These are phyloP conservation scores for Odontesthes bonariensis DNA, from an alignment of 2,113 vertebrate genomes.

Conservation along the genomic window DNA sequence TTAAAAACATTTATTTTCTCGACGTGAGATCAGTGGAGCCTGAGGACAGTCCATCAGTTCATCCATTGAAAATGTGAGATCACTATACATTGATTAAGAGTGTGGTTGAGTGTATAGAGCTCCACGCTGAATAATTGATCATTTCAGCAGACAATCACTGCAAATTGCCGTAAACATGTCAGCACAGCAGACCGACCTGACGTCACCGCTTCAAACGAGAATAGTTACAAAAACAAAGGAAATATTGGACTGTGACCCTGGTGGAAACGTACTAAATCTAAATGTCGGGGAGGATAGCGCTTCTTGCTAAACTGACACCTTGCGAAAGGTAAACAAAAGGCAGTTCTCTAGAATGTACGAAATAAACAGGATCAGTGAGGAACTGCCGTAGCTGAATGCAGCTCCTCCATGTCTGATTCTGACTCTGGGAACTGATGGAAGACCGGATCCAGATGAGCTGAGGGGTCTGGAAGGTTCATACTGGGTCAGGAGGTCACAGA, in stretches of 20 bases:
- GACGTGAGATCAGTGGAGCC: neutral
- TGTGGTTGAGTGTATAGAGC: slow-evolving; percentile 5
- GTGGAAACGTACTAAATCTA: neutral
- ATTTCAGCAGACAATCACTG: neutral
- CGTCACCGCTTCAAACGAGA: neutral
- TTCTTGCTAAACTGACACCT: neutral
- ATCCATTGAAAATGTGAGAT: slow-evolving; percentile 19
- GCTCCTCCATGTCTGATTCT: too few relatives aligned
- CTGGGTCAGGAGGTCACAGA: too few relatives aligned
- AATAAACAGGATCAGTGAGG: neutral
- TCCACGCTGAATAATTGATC: slow-evolving; percentile 25
- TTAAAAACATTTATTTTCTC: too few relatives aligned
- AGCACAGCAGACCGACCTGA: neutral
- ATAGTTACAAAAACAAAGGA: neutral
- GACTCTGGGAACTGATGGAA: too few relatives aligned
- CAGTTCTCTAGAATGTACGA: neutral
- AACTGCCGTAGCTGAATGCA: too few relatives aligned
- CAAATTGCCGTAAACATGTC: slow-evolving; percentile 15
- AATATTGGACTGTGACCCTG: neutral
- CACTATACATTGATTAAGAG: slow-evolving; percentile 22
- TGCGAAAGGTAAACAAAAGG: too few relatives aligned
- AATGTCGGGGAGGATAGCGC: neutral
- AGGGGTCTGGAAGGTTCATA: too few relatives aligned
- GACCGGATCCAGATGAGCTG: too few relatives aligned
- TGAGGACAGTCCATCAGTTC: slow-evolving; percentile 1